These are phyloP conservation scores for Prochilodus magdalenae DNA, from an alignment of 2,113 vertebrate species.

Conservation along the genomic window DNA sequence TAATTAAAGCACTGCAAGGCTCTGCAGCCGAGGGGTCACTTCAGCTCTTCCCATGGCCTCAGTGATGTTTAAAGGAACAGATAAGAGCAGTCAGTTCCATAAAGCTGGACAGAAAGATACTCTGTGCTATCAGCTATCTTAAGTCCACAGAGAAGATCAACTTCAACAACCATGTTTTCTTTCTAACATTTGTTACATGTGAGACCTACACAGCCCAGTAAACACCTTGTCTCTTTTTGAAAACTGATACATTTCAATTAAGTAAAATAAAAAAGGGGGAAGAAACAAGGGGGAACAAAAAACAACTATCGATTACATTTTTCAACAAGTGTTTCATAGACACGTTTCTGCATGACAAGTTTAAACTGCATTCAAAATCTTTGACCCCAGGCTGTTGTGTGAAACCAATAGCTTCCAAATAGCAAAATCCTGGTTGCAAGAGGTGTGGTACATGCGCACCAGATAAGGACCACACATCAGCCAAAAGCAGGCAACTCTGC, in stretches of 20 bases:
- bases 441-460: no score
- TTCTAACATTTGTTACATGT: background rate
- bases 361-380: no score
- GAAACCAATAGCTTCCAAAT: no score
- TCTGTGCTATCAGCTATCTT: background rate
- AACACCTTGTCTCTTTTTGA: background rate
- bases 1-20: constrained; percentile 45
- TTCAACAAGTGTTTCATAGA: no score
- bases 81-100: background rate
- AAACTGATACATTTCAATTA: background rate
- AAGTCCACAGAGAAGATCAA: background rate
- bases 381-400: no score
- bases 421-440: no score
- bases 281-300: no score
- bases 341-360: no score
- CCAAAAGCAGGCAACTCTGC: no score
- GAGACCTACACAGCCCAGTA: background rate
- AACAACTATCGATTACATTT: no score
- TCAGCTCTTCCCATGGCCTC: background rate
- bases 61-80: background rate
- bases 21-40: constrained; percentile 25
- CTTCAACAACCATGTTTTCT: background rate
- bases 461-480: no score
- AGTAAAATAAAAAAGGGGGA: no score
- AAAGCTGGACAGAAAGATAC: background rate